Evolutionary conservation across 2,113 vertebrate genomes (phyloP).

Genomic region (Entelurus aequoreus): DNA sequence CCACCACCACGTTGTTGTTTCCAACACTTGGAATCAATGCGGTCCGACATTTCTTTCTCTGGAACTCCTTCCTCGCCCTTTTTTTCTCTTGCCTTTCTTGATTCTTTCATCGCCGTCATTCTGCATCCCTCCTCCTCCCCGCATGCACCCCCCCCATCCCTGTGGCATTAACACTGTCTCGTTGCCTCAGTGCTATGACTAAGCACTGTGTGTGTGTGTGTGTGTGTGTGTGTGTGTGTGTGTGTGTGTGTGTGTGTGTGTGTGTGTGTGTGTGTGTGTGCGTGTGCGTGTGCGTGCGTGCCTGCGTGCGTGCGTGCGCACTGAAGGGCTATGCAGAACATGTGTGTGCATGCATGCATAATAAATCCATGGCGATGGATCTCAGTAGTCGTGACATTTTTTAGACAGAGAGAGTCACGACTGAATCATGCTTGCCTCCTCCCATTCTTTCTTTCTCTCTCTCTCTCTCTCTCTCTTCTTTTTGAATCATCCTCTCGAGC

Average conservation of each 20-base stretch:
- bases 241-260: constrained; percentile 7
- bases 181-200: constrained; percentile 59
- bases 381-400: constrained; percentile 56
- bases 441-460: constrained; percentile 13
- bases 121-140: constrained; percentile 35
- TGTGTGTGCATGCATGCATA: constrained; percentile 33
- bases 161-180: constrained; percentile 50
- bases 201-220: constrained; percentile 49
- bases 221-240: constrained; percentile 3
- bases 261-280: constrained; percentile 11
- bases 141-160: constrained; percentile 19
- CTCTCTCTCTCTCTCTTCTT: constrained; percentile 36
- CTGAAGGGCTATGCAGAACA: constrained; percentile 12
- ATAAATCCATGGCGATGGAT: constrained; percentile 30
- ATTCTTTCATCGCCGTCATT: constrained; percentile 38
- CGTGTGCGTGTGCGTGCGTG: constrained; percentile 6
- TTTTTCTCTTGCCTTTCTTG: neutral
- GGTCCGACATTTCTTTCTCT: constrained; percentile 4
- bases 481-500: constrained; percentile 58
- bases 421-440: constrained; percentile 44
- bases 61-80: constrained; percentile 9
- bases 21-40: neutral
- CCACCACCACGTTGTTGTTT: neutral
- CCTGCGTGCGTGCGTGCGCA: constrained; percentile 8
- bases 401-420: constrained; percentile 56